These are phyloP conservation scores for Muscicapa striata DNA, from an alignment of 2,797 vertebrate species.

Conservation along the genomic window DNA sequence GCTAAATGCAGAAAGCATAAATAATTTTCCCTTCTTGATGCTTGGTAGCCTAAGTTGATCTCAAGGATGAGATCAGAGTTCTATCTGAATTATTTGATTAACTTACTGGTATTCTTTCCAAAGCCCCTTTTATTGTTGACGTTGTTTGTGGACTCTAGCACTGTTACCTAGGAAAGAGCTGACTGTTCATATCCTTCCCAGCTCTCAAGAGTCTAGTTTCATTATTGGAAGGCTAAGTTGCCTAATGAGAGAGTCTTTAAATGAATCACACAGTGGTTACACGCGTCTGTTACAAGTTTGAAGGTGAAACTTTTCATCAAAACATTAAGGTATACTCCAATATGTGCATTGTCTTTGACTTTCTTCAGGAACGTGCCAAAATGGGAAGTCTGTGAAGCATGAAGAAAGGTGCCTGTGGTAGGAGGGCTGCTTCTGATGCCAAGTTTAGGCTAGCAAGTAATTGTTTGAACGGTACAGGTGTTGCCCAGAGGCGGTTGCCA, in stretches of 20 bases:
- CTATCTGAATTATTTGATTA: conserved; percentile 16
- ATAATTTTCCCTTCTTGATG: background rate
- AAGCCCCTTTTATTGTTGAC: background rate
- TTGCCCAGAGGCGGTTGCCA: background rate
- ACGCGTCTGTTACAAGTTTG: background rate
- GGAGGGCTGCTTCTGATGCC: background rate
- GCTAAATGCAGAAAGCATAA: background rate
- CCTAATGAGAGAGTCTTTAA: background rate
- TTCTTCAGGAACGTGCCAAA: background rate
- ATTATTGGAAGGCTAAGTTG: background rate
- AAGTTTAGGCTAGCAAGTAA: background rate
- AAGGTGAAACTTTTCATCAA: conserved; percentile 10
- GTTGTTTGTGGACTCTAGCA: background rate
- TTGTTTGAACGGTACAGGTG: background rate
- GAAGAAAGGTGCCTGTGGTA: background rate
- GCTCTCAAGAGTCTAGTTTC: background rate
- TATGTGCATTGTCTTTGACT: background rate
- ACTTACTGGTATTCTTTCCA: background rate
- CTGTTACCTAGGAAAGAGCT: background rate
- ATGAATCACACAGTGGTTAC: background rate
- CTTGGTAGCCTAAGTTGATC: background rate
- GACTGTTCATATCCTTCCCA: background rate
- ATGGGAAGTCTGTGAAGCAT: background rate
- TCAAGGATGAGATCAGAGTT: background rate
- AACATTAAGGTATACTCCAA: background rate